Percentiles rank a stretch among this genome's conserved stretches.
These are phyloP conservation scores for Drosophila lowei DNA, from an alignment of 1,140 invertebrate genomes.

Conservation along the genomic window DNA sequence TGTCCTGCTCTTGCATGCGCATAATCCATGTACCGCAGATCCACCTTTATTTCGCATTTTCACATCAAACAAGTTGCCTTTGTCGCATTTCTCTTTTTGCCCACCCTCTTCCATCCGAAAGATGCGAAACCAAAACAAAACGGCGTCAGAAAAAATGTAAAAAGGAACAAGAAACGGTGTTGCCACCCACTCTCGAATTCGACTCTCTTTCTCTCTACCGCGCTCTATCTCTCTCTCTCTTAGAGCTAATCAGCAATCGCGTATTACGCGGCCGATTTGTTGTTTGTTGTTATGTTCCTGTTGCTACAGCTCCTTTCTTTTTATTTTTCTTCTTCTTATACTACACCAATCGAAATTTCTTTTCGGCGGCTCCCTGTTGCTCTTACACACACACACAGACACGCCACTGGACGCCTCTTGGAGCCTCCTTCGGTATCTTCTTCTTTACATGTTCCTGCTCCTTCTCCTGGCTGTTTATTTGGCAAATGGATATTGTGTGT, in stretches of 20 bases:
- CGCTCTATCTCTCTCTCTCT: slow-evolving; percentile 1
- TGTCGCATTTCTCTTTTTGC: neutral
- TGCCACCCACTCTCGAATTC: slow-evolving; percentile 48
- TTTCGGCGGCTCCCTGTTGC: slow-evolving; percentile 45
- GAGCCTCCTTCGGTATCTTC: slow-evolving; percentile 37
- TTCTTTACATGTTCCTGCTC: slow-evolving; percentile 14
- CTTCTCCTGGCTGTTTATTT: slow-evolving; percentile 54
- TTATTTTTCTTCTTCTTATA: slow-evolving; percentile 41
- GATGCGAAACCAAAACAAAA: slow-evolving; percentile 65
- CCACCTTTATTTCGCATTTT: neutral
- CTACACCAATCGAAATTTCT: slow-evolving; percentile 52
- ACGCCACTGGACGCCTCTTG: slow-evolving; percentile 52
- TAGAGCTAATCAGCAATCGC: slow-evolving; percentile 61
- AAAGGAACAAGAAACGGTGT: slow-evolving; percentile 22
- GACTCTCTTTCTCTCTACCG: slow-evolving; percentile 3
- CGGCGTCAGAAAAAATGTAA: slow-evolving; percentile 37
- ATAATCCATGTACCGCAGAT: too few species aligned
- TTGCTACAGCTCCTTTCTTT: slow-evolving; percentile 20
- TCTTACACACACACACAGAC: slow-evolving; percentile 5
- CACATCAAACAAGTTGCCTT: neutral
- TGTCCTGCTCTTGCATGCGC: too few species aligned
- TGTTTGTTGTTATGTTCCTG: slow-evolving; percentile 30
- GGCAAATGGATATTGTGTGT: slow-evolving; percentile 56
- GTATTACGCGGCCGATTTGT: slow-evolving; percentile 38
- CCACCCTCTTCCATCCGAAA: neutral